Base-by-base conservation (phyloP, 2,888 invertebrate genomes). In the Augochlorella aurata region DNA sequence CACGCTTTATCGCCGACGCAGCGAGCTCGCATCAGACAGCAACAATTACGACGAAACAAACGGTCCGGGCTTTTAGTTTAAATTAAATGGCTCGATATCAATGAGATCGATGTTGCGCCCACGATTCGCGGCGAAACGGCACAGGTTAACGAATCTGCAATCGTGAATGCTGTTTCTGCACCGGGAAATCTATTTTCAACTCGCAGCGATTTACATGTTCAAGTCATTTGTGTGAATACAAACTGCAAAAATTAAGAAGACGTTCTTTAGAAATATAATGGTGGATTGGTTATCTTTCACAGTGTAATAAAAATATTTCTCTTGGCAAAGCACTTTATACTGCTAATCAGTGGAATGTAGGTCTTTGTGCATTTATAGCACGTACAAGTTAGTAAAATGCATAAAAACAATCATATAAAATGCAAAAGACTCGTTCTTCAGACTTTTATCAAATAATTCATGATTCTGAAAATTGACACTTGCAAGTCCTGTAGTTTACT, bases 41-140 rank as follows among this genome's bases (percentile, higher is more conserved):
- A 5, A 63, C 61, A 78, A 80, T 78, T 63, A 63, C 21, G 16
- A 29, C 18, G 9, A n/a, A 21, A 49, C 38, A n/a, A 68, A 80
- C 73, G 8, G 16, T 18, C 10, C 14, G 16, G n/a, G 7, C 79
- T 79, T 72, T 77, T 71, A 58, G 21, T 18, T 49, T 21, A 8
- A 65, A 77, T 65, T 47, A 29, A 67, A 68, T 16, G 52, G n/a
- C 67, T 66, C 5, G 14, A 18, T 52, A 38, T 52, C 45, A 38
- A 76, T 47, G 38, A 9, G 45, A 72, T 72, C 66, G 29, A 71
- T 29, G 45, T 50, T 45, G 47, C 52, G 12, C 12, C 52, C 58
- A 44, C n/a, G 10, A 49, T 52, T 18, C 29, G 0, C 5, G 38
- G 29, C 3, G 63, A 8, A 44, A 18, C 7, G 16, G n/a, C 5